Evolutionary conservation across 1,140 invertebrate genomes (phyloP).

Genomic region (Aphis craccivora): DNA sequence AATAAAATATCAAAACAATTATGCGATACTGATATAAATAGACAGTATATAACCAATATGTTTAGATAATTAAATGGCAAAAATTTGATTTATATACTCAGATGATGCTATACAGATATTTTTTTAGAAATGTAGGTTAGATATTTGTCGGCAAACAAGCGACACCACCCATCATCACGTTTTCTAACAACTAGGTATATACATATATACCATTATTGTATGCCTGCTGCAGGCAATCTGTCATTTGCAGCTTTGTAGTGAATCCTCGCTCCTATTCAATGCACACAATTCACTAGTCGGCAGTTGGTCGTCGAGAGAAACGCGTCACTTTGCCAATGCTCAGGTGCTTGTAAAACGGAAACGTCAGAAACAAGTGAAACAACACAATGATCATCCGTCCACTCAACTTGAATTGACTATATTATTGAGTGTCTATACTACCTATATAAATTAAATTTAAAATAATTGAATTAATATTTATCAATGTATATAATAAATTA

Average conservation of each 20-base stretch:
- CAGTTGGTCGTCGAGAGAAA: neutral
- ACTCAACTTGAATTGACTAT: too few species aligned
- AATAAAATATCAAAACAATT: neutral
- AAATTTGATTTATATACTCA: neutral
- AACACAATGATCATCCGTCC: too few species aligned
- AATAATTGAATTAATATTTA: too few species aligned
- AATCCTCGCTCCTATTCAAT: neutral
- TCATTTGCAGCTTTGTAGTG: neutral
- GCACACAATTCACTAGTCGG: neutral
- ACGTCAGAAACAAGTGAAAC: too few species aligned
- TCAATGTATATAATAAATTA: too few species aligned
- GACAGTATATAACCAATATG: neutral
- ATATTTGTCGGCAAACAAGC: neutral
- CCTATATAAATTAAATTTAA: too few species aligned
- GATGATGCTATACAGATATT: neutral
- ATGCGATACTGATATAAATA: neutral
- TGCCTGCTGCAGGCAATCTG: neutral
- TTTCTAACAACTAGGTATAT: neutral
- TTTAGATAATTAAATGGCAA: neutral
- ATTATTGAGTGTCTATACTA: too few species aligned
- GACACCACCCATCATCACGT: neutral
- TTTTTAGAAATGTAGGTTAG: neutral
- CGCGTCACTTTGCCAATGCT: too few species aligned
- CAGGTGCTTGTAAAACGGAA: too few species aligned
- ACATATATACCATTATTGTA: neutral